Evolutionary conservation across 2,888 invertebrate genomes (phyloP).

Genomic region (Dolomedes plantarius): DNA sequence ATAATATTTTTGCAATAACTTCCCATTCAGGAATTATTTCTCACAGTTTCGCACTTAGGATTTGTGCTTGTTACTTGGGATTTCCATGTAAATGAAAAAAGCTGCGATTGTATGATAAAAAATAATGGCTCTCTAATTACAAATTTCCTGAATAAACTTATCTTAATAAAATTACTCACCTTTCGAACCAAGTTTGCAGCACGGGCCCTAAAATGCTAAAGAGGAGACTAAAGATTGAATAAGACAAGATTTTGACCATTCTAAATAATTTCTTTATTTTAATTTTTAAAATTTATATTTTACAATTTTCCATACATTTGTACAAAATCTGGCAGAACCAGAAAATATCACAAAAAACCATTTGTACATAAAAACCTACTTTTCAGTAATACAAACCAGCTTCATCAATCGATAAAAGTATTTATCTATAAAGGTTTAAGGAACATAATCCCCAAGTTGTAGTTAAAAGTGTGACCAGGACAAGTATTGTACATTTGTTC

Average conservation of each 20-base stretch:
- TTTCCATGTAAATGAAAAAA: no score
- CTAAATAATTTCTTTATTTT: constrained; percentile 56
- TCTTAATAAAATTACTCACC: no score
- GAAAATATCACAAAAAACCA: constrained; percentile 69
- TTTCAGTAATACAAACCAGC: neutral
- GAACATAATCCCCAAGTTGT: constrained; percentile 29
- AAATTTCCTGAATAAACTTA: no score
- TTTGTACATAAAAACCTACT: constrained; percentile 50
- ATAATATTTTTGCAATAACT: no score
- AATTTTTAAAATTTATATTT: constrained; percentile 43
- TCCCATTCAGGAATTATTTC: no score
- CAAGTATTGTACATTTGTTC: constrained; percentile 15
- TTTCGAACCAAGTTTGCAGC: no score
- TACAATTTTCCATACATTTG: constrained; percentile 68
- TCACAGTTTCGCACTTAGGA: no score
- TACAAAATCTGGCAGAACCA: constrained; percentile 56
- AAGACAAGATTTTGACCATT: constrained; percentile 45
- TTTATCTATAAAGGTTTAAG: constrained; percentile 18
- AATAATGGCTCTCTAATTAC: no score
- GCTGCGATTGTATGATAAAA: no score
- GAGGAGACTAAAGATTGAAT: no score
- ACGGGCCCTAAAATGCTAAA: no score
- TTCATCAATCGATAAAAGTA: neutral
- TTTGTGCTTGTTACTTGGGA: no score
- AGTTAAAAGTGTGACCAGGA: neutral